Conservation (phyloP, 2,888 invertebrate species). For the Onchidella celtica region DNA sequence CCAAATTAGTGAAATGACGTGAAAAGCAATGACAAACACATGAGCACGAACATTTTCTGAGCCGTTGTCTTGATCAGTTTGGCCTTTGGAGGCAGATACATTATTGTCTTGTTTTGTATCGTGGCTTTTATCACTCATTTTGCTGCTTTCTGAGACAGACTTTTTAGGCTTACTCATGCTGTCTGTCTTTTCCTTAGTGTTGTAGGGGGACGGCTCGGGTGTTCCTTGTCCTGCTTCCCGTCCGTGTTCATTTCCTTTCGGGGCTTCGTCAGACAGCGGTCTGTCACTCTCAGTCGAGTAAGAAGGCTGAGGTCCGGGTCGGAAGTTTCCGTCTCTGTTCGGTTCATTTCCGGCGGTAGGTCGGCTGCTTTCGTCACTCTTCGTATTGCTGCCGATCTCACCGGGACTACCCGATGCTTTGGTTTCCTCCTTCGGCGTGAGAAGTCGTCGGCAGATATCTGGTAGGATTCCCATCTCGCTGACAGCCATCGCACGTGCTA, state of each 20-base stretch:
- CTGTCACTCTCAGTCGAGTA: not conserved
- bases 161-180: not conserved
- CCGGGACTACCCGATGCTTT: not conserved
- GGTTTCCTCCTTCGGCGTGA: not conserved
- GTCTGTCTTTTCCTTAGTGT: not conserved
- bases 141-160: not conserved
- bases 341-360: not conserved
- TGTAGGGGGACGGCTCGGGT: not conserved
- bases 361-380: not conserved
- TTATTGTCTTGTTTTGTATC: not conserved
- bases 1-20: too few species aligned
- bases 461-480: conserved; percentile 51
- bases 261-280: not conserved
- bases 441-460: conserved; percentile 47
- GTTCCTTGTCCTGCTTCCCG: not conserved
- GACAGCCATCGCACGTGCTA: conserved; percentile 45
- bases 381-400: not conserved
- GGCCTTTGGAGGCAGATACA: not conserved
- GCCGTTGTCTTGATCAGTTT: too few species aligned
- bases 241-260: not conserved
- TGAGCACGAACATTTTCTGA: too few species aligned
- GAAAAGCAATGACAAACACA: too few species aligned
- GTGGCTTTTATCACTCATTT: not conserved
- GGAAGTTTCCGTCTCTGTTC: not conserved
- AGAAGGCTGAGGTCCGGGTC: too few species aligned